A percentile compares a stretch with the other conserved stretches of the same genome.
These are phyloP conservation scores for Fragum fragum DNA, from an alignment of 2,888 invertebrate genomes.

Conservation along the genomic window DNA sequence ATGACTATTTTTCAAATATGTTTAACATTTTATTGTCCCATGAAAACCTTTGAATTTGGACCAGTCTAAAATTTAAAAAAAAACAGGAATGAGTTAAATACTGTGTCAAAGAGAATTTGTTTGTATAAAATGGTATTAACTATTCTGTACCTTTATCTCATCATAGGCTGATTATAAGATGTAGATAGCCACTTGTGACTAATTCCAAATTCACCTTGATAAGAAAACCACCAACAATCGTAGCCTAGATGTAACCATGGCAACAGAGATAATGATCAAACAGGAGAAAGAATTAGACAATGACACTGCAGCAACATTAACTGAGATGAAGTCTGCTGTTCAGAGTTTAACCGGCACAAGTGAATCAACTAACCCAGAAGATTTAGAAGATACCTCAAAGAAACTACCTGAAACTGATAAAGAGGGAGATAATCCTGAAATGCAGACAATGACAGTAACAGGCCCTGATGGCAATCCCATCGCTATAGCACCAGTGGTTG, in stretches of 20 bases:
- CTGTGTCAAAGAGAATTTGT: too few relatives aligned
- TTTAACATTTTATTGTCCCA: too few relatives aligned
- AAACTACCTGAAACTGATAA: not conserved
- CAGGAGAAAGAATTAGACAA: slow-evolving; percentile 21
- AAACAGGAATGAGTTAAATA: too few relatives aligned
- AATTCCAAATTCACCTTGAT: too few relatives aligned
- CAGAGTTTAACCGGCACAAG: slow-evolving; percentile 34
- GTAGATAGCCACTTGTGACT: too few relatives aligned
- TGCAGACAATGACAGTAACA: slow-evolving; percentile 37
- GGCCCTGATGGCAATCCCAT: slow-evolving; percentile 42
- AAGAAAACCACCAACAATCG: too few relatives aligned
- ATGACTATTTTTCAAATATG: too few relatives aligned
- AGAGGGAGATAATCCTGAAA: slow-evolving; percentile 10
- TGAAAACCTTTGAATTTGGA: too few relatives aligned
- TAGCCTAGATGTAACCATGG: slow-evolving; percentile 21
- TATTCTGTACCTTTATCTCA: too few relatives aligned
- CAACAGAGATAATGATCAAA: slow-evolving; percentile 49
- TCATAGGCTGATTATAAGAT: too few relatives aligned
- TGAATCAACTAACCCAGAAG: slow-evolving; percentile 29
- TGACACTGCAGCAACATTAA: not conserved
- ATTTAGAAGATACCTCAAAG: slow-evolving; percentile 16
- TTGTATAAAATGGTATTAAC: too few relatives aligned
- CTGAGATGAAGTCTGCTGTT: slow-evolving; percentile 42
- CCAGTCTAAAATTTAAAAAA: too few relatives aligned
- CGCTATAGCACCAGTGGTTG: slow-evolving; percentile 40